Percentiles rank a stretch among this genome's conserved stretches.
These are phyloP conservation scores for Drosophila ustulata DNA, from an alignment of 2,888 invertebrate genomes.

Conservation along the genomic window DNA sequence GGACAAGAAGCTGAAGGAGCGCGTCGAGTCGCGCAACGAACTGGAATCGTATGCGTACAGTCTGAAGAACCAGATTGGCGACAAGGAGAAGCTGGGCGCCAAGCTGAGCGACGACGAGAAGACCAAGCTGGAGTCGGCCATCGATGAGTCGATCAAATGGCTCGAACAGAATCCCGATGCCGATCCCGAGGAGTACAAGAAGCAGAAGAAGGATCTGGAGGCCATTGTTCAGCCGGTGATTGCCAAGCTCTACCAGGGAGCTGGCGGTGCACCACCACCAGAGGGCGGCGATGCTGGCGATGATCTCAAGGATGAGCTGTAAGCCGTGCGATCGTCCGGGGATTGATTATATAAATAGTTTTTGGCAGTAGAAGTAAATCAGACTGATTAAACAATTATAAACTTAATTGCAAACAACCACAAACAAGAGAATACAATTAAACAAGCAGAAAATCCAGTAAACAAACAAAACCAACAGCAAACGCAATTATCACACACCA, in stretches of 20 bases:
- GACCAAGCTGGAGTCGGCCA: slow-evolving; percentile 96
- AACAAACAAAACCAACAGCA: slow-evolving; percentile 28
- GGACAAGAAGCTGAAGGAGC: slow-evolving; percentile 98
- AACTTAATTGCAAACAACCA: slow-evolving; percentile 49
- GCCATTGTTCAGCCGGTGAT: slow-evolving; percentile 98
- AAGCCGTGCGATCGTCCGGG: slow-evolving; percentile 71
- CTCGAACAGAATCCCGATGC: slow-evolving; percentile 97
- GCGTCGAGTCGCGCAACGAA: slow-evolving; percentile 98
- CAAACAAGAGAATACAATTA: slow-evolving; percentile 25
- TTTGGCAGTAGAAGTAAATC: slow-evolving; percentile 74
- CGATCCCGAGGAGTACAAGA: slow-evolving; percentile 96
- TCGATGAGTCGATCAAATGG: slow-evolving; percentile 99
- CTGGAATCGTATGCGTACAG: slow-evolving; percentile 99
- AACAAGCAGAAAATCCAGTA: not conserved
- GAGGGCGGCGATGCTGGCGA: slow-evolving; percentile 89
- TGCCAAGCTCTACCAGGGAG: slow-evolving; percentile 96
- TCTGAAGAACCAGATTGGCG: slow-evolving; percentile 97
- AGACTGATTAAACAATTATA: slow-evolving; percentile 81
- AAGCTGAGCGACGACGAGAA: slow-evolving; percentile 96
- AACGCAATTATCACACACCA: slow-evolving; percentile 17
- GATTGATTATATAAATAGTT: slow-evolving; percentile 63
- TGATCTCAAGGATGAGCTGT: slow-evolving; percentile 94
- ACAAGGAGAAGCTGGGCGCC: slow-evolving; percentile 98
- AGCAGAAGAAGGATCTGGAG: slow-evolving; percentile 97
- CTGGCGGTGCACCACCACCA: slow-evolving; percentile 92